Conservation (phyloP, 2,113 vertebrate species). For the Mola mola region DNA sequence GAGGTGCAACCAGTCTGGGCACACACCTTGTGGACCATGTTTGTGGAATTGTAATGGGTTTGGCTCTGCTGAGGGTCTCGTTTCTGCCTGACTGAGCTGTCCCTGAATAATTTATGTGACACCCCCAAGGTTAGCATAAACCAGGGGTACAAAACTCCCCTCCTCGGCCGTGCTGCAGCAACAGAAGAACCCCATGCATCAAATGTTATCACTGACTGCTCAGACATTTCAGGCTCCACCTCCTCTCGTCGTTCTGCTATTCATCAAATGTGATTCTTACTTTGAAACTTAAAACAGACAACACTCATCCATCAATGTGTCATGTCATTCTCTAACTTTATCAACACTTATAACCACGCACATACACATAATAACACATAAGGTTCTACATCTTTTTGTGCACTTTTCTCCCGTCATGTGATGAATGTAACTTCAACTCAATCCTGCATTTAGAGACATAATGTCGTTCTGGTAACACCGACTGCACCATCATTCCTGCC, state of each 20-base stretch:
- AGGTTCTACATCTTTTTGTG: neutral
- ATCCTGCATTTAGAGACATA: constrained; percentile 17
- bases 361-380: neutral
- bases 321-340: neutral
- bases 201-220: constrained; percentile 17
- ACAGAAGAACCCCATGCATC: constrained; percentile 10
- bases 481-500: constrained; percentile 38
- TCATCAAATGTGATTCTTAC: constrained; percentile 15
- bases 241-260: neutral
- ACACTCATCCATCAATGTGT: constrained; percentile 5
- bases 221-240: neutral
- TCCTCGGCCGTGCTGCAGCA: constrained; percentile 13
- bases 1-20: constrained; percentile 1
- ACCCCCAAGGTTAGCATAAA: constrained; percentile 54
- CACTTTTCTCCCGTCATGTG: neutral
- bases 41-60: constrained; percentile 31
- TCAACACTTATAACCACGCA: neutral
- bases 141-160: constrained; percentile 11
- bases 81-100: constrained; percentile 38
- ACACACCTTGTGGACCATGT: constrained; percentile 8
- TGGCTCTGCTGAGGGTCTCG: constrained; percentile 54
- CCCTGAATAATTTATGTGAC: constrained; percentile 65
- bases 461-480: constrained; percentile 66
- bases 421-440: neutral
- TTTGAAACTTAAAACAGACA: too few relatives aligned